Evolutionary conservation across 2,113 vertebrate species (phyloP).

Genomic region (Takifugu flavidus): DNA sequence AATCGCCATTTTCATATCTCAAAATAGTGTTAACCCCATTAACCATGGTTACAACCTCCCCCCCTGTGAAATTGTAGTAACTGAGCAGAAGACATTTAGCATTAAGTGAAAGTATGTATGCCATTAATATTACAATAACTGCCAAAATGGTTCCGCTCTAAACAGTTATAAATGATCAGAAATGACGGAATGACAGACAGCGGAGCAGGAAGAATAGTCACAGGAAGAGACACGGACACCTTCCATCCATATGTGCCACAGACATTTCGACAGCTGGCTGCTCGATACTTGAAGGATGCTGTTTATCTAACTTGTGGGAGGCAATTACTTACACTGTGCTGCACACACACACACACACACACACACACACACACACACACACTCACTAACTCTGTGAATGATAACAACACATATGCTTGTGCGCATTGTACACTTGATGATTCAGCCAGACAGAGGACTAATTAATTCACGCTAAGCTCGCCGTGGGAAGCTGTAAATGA

Average conservation of each 20-base stretch:
- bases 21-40: too few species aligned
- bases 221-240: too few species aligned
- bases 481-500: slow-evolving; percentile 35
- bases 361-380: not conserved
- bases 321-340: slow-evolving; percentile 53
- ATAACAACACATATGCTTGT: slow-evolving; percentile 1
- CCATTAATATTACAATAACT: too few species aligned
- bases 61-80: too few species aligned
- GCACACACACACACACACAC: slow-evolving; percentile 19
- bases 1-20: too few species aligned
- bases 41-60: too few species aligned
- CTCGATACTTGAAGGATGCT: slow-evolving; percentile 54
- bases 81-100: too few species aligned
- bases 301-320: slow-evolving; percentile 61
- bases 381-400: not conserved
- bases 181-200: too few species aligned
- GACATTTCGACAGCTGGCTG: slow-evolving; percentile 49
- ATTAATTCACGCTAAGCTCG: slow-evolving; percentile 43
- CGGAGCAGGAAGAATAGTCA: too few species aligned
- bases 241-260: slow-evolving; percentile 1
- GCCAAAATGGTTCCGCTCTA: too few species aligned
- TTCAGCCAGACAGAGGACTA: slow-evolving; percentile 28
- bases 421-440: slow-evolving; percentile 7
- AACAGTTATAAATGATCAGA: too few species aligned
- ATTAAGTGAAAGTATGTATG: too few species aligned